Conservation (phyloP, 2,113 vertebrate genomes). For the Rhinolophus ferrumequinum region DNA sequence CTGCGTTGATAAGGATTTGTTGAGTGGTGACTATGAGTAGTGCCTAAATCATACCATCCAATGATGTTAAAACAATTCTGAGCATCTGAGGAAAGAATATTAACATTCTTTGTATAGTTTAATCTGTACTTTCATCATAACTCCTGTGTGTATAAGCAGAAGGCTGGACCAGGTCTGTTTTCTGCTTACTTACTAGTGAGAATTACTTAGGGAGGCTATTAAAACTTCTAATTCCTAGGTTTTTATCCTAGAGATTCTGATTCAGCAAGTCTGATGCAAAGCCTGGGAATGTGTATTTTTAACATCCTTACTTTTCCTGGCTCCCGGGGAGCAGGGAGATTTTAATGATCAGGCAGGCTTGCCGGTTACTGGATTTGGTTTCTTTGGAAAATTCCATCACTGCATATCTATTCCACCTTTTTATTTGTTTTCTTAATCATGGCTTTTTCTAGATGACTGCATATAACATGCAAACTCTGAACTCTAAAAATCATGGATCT, state of each 20-base stretch:
- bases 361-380: background rate
- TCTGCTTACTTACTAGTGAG: background rate
- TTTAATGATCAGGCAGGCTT: background rate
- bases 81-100: constrained; percentile 13
- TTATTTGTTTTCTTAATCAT: constrained; percentile 28
- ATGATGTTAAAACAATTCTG: constrained; percentile 28
- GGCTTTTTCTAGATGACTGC: background rate
- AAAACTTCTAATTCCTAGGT: background rate
- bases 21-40: background rate
- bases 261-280: background rate
- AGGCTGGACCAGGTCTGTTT: background rate
- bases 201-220: background rate
- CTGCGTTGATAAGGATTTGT: background rate
- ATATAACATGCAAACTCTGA: background rate
- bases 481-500: background rate
- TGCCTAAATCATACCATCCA: background rate
- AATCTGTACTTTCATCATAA: background rate
- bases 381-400: background rate
- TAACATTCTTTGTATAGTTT: background rate
- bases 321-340: background rate
- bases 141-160: background rate
- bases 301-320: background rate
- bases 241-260: constrained; percentile 28
- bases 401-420: background rate
- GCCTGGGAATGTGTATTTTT: constrained; percentile 5